Conservation (phyloP, 1,140 invertebrate genomes). For the Triops cancriformis region DNA sequence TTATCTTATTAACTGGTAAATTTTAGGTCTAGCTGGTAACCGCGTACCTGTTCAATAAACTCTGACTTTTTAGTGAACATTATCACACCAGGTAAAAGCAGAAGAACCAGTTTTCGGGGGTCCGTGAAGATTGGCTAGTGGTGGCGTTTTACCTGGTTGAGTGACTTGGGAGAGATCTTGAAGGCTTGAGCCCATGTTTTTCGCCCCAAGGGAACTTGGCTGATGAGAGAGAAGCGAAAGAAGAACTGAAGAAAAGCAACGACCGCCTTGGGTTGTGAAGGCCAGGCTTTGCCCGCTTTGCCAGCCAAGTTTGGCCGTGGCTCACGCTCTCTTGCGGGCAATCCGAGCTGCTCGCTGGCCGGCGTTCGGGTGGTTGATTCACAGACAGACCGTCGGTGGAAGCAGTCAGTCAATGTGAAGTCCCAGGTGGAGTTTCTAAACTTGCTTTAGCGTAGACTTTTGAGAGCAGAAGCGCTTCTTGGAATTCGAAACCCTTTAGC, state of each 20-base stretch:
- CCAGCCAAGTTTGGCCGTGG: background rate
- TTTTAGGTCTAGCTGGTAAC: background rate
- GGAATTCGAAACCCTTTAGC: background rate
- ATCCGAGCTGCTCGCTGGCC: background rate
- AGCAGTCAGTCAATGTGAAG: background rate
- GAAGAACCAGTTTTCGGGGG: background rate
- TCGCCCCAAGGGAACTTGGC: background rate
- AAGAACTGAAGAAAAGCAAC: background rate
- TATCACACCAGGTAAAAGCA: conserved; percentile 5
- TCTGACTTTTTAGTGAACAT: background rate
- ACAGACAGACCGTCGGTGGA: background rate
- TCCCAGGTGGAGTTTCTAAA: background rate
- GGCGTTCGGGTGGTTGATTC: conserved; percentile 2
- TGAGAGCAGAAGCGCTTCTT: background rate
- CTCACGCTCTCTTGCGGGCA: background rate
- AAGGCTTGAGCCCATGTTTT: background rate
- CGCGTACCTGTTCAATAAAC: background rate
- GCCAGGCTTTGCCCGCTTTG: background rate
- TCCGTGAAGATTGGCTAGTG: background rate
- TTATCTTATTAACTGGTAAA: background rate
- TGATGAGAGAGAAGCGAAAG: background rate
- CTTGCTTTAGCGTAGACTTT: background rate
- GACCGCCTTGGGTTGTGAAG: background rate
- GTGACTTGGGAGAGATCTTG: background rate
- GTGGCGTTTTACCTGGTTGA: background rate